Base-by-base conservation (phyloP, 1,140 invertebrate genomes). In the Vanessa tameamea region DNA sequence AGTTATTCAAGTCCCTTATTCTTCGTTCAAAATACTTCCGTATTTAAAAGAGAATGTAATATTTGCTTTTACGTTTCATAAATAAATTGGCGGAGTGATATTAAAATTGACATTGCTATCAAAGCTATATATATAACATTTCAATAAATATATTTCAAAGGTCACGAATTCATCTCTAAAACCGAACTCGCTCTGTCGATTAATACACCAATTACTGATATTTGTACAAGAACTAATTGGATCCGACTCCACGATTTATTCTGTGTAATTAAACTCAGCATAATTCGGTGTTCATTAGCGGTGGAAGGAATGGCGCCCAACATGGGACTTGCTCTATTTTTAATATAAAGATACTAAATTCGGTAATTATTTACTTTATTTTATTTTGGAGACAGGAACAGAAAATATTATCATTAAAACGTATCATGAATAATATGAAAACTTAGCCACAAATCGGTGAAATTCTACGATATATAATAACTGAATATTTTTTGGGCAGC, bases 191-290 rank as follows among this genome's bases (percentile, higher is more conserved):
- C 50, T 48, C 63, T 64, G 66, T 70, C 83, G 75, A 88, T 86
- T 84, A 86, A 85, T 83, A 80, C 70, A 75, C 75, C 82, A 86
- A 87, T 88, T 88, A 88, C 81, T 72, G 82, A 80, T 87, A 84
- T 88, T 88, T 88, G 83, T 59, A 83, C 84, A 76, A 81, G 79
- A 61, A 71, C 83, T 89, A 89, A 89, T 89, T 89, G 87, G 85
- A 83, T 83, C 75, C 71, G 55, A 61, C 71, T 73, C 70, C 51
- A 73, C 71, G 68, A 55, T 75, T 75, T 71, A 69, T 71, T 75
- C 73, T 51, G 47, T 51, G 64, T 78, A 72, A 78, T 76, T 81
- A 76, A 65, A 77, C 73, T 72, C 66, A 69, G 78, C 64, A 69
- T 69, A 76, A 79, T 77, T 79, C 63, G 64, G 69, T 48, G 68